phyloP scores from a whole-genome alignment of 2,113 vertebrate genomes.

The Coregonus clupeaformis region DNA sequence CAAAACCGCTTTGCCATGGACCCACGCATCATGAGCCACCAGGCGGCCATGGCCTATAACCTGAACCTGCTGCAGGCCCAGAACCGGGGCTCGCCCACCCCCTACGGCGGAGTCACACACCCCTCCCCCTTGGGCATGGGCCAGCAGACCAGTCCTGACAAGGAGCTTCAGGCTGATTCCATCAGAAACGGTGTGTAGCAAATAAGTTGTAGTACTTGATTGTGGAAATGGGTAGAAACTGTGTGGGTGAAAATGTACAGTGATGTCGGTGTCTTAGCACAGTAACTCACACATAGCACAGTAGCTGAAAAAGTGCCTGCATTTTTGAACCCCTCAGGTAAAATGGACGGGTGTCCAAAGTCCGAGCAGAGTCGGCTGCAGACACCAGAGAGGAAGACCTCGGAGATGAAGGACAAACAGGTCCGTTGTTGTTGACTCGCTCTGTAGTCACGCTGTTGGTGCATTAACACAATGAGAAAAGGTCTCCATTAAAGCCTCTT shows the following conservation, averaged over 20 bases:
- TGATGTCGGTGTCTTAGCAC: too few species aligned
- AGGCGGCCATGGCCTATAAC: slow-evolving; percentile 97
- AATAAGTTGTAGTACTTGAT: too few species aligned
- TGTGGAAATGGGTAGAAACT: too few species aligned
- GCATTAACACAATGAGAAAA: neutral
- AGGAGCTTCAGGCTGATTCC: slow-evolving; percentile 87
- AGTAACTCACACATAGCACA: too few species aligned
- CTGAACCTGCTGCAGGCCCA: slow-evolving; percentile 93
- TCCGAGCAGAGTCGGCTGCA: slow-evolving; percentile 87
- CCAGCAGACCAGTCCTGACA: slow-evolving; percentile 85
- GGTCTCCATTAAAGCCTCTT: too few species aligned
- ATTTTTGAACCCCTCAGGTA: slow-evolving; percentile 74
- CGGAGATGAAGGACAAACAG: slow-evolving; percentile 85
- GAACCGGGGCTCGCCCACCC: slow-evolving; percentile 89
- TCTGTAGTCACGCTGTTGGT: too few species aligned
- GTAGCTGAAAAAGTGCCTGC: neutral
- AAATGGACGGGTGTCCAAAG: slow-evolving; percentile 85
- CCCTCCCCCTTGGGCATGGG: slow-evolving; percentile 87
- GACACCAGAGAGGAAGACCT: slow-evolving; percentile 88
- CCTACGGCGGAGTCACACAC: slow-evolving; percentile 88
- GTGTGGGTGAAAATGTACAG: too few species aligned
- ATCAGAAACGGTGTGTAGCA: slow-evolving; percentile 81
- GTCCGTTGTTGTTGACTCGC: slow-evolving; percentile 40
- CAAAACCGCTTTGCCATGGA: slow-evolving; percentile 97
- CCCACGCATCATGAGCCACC: slow-evolving; percentile 93